Base-by-base conservation (phyloP, 2,888 invertebrate genomes). In the Nymphalis polychloros region DNA sequence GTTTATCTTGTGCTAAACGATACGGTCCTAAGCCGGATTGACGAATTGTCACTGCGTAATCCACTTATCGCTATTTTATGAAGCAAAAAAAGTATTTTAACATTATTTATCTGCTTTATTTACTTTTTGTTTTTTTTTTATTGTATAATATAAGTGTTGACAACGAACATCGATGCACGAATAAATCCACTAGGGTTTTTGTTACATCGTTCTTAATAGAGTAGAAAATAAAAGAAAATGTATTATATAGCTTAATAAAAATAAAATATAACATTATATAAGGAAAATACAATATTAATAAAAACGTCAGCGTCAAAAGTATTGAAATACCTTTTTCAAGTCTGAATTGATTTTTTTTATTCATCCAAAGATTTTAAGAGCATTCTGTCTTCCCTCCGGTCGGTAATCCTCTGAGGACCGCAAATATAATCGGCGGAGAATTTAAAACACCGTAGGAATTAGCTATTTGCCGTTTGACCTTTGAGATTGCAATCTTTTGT, bases 341-440 rank as follows among this genome's bases (percentile, higher is more conserved):
- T 47, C 35, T 27, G 31, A 49, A 62, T 52, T 63, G 77, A 77
- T 81, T 84, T 81, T 81, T 81, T 84, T 84, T 85, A 86, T 86
- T 86, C 84, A 83, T 79, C 81, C 75, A 75, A 81, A 75, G 81
- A 81, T 84, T 82, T 81, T 81, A 78, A 46, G 71, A 72, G 78
- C 75, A 74, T 76, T 75, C 76, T 73, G 63, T 79, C 80, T 76
- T 81, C 78, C 73, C 72, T 68, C 68, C 70, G 69, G 70, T 71
- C 76, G 74, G 75, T 83, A 83, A 86, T 84, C 81, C 81, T 53
- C 73, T 79, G 79, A 16, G 81, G 80, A 81, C 81, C 80, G 76
- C 72, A 70, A 79, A 83, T 82, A 79, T 82, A 79, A 79, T 79
- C 78, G 65, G 68, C 72, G 79, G 79, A 79, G 79, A 81, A 81